Evolutionary conservation across 2,888 invertebrate genomes (phyloP).

Genomic region (Ptilodon capucinus): DNA sequence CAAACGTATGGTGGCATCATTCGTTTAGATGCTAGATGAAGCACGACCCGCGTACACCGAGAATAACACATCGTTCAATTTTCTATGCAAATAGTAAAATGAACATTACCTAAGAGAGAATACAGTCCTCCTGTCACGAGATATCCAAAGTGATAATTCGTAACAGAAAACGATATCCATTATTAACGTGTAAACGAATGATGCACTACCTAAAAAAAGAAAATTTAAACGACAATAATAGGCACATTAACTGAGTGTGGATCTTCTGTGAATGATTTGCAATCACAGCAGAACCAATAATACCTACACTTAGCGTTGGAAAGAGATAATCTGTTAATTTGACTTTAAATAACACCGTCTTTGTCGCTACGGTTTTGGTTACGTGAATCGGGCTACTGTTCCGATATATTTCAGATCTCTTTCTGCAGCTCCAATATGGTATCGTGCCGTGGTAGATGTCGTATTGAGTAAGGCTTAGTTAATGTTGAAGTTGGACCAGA

Average conservation of each 20-base stretch:
- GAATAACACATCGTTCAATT: constrained; percentile 45
- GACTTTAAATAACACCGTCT: too few relatives aligned
- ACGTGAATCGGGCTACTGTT: too few relatives aligned
- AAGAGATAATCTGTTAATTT: too few relatives aligned
- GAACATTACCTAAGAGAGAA: constrained; percentile 34
- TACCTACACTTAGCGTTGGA: too few relatives aligned
- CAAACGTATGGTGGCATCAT: constrained; percentile 27
- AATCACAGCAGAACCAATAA: too few relatives aligned
- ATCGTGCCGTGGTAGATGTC: too few relatives aligned
- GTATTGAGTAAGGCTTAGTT: constrained; percentile 33
- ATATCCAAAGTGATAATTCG: constrained; percentile 24
- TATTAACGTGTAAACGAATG: neutral
- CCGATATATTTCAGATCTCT: too few relatives aligned
- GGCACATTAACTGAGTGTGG: neutral
- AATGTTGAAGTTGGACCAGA: constrained; percentile 50
- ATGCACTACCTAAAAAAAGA: neutral
- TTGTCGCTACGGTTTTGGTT: too few relatives aligned
- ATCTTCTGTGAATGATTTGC: neutral
- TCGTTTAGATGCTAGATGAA: constrained; percentile 37
- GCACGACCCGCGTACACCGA: constrained; percentile 65
- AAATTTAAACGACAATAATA: neutral
- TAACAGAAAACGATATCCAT: constrained; percentile 30
- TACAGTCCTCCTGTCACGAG: constrained; percentile 19
- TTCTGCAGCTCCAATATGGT: too few relatives aligned
- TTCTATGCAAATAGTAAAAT: constrained; percentile 59